Evolutionary conservation across 2,888 invertebrate species (phyloP).

Genomic region (Caenorhabditis japonica): DNA sequence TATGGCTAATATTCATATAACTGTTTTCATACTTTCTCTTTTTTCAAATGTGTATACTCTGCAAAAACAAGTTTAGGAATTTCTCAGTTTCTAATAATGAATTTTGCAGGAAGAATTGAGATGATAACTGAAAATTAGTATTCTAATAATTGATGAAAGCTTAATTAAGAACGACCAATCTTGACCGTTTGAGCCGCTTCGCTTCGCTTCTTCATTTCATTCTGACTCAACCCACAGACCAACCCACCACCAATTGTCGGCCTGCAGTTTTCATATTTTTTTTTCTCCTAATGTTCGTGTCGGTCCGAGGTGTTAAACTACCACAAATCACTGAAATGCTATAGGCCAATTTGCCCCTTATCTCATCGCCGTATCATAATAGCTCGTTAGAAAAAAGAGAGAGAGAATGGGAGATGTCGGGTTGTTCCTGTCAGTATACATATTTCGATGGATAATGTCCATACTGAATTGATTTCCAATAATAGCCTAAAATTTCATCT

Average conservation of each 20-base stretch:
- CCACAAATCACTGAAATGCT: constrained; percentile 46
- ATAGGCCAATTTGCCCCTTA: constrained; percentile 49
- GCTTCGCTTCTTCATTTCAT: too few relatives aligned
- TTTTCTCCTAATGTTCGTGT: constrained; percentile 19
- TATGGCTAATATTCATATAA: too few relatives aligned
- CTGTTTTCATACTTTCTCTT: too few relatives aligned
- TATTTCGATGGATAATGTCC: too few relatives aligned
- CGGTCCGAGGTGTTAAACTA: constrained; percentile 46
- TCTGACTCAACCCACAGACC: constrained; percentile 18
- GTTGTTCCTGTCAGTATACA: too few relatives aligned
- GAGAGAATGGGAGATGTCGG: too few relatives aligned
- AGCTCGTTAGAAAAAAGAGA: constrained; percentile 31
- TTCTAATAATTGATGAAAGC: too few relatives aligned
- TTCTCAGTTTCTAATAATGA: constrained; percentile 24
- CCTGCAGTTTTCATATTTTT: neutral
- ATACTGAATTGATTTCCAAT: neutral
- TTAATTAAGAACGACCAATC: too few relatives aligned
- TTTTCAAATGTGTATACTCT: neutral
- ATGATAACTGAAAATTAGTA: constrained; percentile 9
- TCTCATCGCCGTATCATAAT: constrained; percentile 49
- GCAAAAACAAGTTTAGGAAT: neutral
- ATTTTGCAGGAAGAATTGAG: constrained; percentile 26
- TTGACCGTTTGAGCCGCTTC: too few relatives aligned
- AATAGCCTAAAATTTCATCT: neutral
- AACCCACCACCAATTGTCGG: too few relatives aligned